These are phyloP conservation scores for Tricholauxania praeusta DNA, from an alignment of 2,888 invertebrate species.

Conservation along the genomic window DNA sequence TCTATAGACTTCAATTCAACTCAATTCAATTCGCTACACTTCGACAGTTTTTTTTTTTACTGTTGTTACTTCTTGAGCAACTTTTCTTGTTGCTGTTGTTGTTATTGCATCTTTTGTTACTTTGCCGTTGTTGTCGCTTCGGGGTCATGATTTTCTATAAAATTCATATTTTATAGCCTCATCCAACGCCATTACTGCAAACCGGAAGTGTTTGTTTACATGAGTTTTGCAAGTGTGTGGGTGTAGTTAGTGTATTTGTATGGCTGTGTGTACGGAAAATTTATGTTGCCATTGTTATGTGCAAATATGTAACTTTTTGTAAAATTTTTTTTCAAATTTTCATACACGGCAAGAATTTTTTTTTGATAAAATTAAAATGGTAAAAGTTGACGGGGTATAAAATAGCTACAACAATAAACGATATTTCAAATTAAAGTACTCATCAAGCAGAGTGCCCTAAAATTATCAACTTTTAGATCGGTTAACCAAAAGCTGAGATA, in stretches of 20 bases:
- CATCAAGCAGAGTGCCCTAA: no score
- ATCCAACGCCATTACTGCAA: slow-evolving; percentile 16
- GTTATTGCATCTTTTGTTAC: slow-evolving; percentile 29
- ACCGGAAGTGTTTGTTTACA: slow-evolving; percentile 32
- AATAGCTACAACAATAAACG: no score
- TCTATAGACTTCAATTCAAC: slow-evolving; percentile 25
- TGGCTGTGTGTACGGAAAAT: slow-evolving; percentile 29
- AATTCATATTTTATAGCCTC: slow-evolving; percentile 34
- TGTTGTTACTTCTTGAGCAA: not conserved
- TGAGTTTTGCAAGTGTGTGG: slow-evolving; percentile 26
- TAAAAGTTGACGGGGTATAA: no score
- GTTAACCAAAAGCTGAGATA: no score
- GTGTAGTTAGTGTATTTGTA: slow-evolving; percentile 4
- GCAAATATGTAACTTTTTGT: slow-evolving; percentile 36
- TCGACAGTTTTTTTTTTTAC: slow-evolving; percentile 20
- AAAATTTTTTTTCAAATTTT: not conserved
- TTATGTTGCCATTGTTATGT: slow-evolving; percentile 43
- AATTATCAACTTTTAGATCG: no score
- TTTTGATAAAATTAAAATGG: no score
- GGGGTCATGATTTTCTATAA: slow-evolving; percentile 36
- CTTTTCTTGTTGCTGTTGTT: slow-evolving; percentile 35
- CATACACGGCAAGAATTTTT: no score
- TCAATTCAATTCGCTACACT: slow-evolving; percentile 35
- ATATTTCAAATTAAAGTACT: no score
- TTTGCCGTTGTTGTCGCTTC: slow-evolving; percentile 33